These are phyloP conservation scores for Pangasianodon gigas DNA, from an alignment of 2,113 vertebrate genomes.

Conservation along the genomic window DNA sequence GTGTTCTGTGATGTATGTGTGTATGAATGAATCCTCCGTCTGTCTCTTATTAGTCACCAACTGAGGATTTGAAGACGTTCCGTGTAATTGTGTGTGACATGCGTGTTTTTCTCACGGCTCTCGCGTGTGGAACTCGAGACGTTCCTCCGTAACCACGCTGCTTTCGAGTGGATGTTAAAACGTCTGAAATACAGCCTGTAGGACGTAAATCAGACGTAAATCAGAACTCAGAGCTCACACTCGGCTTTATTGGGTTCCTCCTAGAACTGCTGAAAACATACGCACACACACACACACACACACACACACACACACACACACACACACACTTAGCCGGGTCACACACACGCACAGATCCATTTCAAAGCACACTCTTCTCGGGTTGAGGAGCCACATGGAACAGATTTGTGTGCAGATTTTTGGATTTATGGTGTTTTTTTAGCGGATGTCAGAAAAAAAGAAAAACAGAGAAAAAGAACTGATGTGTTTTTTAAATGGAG, in stretches of 20 bases:
- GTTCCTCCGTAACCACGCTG: neutral
- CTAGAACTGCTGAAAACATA: slow-evolving; percentile 2
- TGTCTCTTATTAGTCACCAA: neutral
- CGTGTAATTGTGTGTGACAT: neutral
- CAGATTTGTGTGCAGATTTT: neutral
- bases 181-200: neutral
- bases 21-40: neutral
- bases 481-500: neutral
- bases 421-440: neutral
- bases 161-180: neutral
- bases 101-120: neutral
- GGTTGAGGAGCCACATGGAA: neutral
- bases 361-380: neutral
- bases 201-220: neutral
- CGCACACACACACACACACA: neutral
- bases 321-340: neutral
- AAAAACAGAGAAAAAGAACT: neutral
- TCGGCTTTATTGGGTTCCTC: neutral
- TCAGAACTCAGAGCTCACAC: neutral
- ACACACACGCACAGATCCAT: neutral
- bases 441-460: neutral
- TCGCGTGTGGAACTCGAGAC: neutral
- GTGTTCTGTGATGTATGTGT: neutral
- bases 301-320: slow-evolving; percentile 4
- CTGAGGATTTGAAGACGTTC: neutral